A percentile compares a stretch with the other conserved stretches of the same genome.
Conservation (phyloP, 2,888 invertebrate species). For the Colletes collaris region DNA sequence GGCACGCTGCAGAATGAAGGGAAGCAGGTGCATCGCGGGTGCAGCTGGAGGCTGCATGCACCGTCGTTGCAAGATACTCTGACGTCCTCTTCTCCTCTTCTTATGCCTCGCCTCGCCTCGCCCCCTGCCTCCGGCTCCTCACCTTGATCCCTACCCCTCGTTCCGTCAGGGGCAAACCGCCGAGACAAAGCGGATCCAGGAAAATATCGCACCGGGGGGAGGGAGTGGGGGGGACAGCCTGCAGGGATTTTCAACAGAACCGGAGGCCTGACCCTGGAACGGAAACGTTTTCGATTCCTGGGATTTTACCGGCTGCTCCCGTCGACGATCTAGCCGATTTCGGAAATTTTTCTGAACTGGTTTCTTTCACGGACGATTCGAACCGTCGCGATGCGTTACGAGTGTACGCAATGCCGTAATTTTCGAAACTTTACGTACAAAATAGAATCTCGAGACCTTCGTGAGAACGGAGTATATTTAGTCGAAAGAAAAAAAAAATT, state of each 20-base stretch:
- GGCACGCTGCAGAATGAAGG: slow-evolving; percentile 62
- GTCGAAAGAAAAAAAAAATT: too few species aligned
- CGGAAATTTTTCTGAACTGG: background rate
- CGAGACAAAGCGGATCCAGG: slow-evolving; percentile 53
- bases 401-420: too few species aligned
- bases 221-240: background rate
- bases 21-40: slow-evolving; percentile 68
- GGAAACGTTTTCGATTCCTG: slow-evolving; percentile 5
- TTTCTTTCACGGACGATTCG: background rate
- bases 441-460: too few species aligned
- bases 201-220: slow-evolving; percentile 36
- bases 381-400: too few species aligned
- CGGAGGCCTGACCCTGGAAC: background rate
- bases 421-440: too few species aligned
- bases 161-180: slow-evolving; percentile 36
- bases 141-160: slow-evolving; percentile 35
- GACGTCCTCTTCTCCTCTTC: slow-evolving; percentile 48
- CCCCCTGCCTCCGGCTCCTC: slow-evolving; percentile 9
- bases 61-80: slow-evolving; percentile 60
- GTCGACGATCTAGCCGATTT: background rate
- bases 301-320: background rate
- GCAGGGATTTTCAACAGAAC: slow-evolving; percentile 19
- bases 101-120: slow-evolving; percentile 28
- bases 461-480: too few species aligned
- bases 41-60: slow-evolving; percentile 72